Conservation (phyloP, 23 tunicate genomes). For the Trididemnum nubilum region DNA sequence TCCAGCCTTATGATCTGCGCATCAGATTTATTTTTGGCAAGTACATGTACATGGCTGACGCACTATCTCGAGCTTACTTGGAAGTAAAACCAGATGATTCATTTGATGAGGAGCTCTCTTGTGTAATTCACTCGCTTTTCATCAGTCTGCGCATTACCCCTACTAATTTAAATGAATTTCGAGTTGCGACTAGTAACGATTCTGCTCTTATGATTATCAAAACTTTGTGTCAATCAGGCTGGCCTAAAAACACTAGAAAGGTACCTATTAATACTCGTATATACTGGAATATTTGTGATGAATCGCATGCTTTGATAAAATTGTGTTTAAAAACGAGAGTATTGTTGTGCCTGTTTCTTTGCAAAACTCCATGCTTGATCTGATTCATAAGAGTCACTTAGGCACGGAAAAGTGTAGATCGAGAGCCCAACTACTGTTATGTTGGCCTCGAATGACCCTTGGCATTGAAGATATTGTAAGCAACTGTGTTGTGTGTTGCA, state of each 20-base stretch:
- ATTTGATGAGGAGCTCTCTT: not conserved
- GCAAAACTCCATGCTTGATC: no score
- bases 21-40: conserved; percentile 22
- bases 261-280: not conserved
- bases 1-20: conserved; percentile 47
- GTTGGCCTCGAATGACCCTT: no score
- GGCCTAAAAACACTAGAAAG: not conserved
- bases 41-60: conserved; percentile 43
- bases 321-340: conserved; percentile 20
- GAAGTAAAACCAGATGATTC: conserved; percentile 10
- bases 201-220: not conserved
- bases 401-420: conserved; percentile 55
- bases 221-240: no score
- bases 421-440: conserved; percentile 17
- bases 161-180: conserved; percentile 4
- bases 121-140: conserved; percentile 8
- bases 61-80: conserved; percentile 44
- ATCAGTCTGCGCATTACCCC: not conserved
- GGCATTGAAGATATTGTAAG: no score
- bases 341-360: no score
- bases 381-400: conserved; percentile 49
- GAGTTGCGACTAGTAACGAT: not conserved
- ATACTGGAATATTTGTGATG: conserved; percentile 31
- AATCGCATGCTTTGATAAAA: conserved; percentile 7
- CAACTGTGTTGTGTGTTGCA: no score